phyloP scores from a whole-genome alignment of 2,797 vertebrate genomes.

The Falco peregrinus region DNA sequence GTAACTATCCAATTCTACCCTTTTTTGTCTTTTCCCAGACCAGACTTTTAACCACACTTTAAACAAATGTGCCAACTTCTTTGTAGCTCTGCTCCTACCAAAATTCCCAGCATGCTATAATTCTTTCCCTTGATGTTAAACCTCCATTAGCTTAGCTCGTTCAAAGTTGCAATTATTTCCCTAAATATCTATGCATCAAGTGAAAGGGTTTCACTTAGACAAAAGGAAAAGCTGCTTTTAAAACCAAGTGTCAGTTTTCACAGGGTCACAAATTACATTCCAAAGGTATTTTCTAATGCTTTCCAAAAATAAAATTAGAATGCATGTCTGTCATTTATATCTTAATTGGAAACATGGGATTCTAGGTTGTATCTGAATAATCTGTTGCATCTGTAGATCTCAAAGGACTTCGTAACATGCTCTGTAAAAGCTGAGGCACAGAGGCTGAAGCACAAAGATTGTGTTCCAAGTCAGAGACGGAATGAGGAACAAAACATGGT shows the following conservation, averaged over 20 bases:
- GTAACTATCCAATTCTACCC: conserved; percentile 40
- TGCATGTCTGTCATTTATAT: background rate
- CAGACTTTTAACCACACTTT: conserved; percentile 56
- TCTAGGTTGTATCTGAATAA: background rate
- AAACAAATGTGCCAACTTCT: conserved; percentile 64
- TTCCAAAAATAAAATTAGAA: conserved; percentile 43
- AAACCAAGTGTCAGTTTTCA: conserved; percentile 39
- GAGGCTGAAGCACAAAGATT: background rate
- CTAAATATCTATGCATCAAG: conserved; percentile 33
- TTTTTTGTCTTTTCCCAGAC: conserved; percentile 70
- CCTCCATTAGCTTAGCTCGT: conserved; percentile 5
- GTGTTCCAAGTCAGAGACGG: background rate
- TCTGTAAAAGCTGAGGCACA: conserved; percentile 1
- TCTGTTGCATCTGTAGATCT: conserved; percentile 27
- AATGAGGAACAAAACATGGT: background rate
- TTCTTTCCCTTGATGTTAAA: conserved; percentile 52
- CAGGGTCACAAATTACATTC: conserved; percentile 12
- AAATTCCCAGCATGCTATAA: conserved; percentile 51
- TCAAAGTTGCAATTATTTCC: conserved; percentile 60
- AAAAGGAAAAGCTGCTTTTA: conserved; percentile 43
- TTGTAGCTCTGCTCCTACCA: conserved; percentile 50
- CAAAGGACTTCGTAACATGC: conserved; percentile 3
- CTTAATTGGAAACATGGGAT: conserved; percentile 43
- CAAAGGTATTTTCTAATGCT: conserved; percentile 34
- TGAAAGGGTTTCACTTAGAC: conserved; percentile 37